Conservation (phyloP, 1,140 invertebrate species). For the Cotesia chilonis region DNA sequence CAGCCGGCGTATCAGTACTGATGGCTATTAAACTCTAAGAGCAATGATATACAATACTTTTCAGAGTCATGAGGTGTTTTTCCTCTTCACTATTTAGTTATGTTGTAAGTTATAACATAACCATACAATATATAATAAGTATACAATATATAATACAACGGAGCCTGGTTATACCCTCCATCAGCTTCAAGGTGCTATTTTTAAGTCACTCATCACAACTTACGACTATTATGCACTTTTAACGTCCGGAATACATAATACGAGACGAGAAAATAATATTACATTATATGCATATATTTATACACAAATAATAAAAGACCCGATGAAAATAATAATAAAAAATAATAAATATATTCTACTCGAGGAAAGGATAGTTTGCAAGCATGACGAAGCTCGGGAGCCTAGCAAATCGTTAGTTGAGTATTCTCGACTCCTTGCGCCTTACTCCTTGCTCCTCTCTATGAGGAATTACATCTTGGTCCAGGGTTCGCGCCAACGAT, state of each 20-base stretch:
- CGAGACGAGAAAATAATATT: not conserved
- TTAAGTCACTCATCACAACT: no score
- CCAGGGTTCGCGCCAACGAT: not conserved
- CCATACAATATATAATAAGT: no score
- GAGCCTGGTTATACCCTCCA: no score
- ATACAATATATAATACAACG: no score
- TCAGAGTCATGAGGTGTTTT: conserved; percentile 1
- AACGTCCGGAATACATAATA: no score
- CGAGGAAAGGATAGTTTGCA: conserved; percentile 47
- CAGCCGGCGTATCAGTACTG: no score
- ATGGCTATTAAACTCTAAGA: no score
- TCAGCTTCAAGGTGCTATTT: no score
- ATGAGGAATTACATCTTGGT: conserved; percentile 9
- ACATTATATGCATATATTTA: not conserved
- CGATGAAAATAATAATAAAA: not conserved
- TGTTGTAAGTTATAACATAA: no score
- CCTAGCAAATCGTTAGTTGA: conserved; percentile 48
- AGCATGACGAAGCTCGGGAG: conserved; percentile 51
- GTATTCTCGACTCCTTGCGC: conserved; percentile 42
- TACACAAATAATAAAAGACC: not conserved
- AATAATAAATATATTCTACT: not conserved
- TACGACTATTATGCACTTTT: no score
- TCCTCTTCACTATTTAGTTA: not conserved
- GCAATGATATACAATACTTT: conserved; percentile 5
- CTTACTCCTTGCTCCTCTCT: not conserved